Evolutionary conservation across 2,888 invertebrate genomes (phyloP).

Genomic region (Agrotis ipsilon): DNA sequence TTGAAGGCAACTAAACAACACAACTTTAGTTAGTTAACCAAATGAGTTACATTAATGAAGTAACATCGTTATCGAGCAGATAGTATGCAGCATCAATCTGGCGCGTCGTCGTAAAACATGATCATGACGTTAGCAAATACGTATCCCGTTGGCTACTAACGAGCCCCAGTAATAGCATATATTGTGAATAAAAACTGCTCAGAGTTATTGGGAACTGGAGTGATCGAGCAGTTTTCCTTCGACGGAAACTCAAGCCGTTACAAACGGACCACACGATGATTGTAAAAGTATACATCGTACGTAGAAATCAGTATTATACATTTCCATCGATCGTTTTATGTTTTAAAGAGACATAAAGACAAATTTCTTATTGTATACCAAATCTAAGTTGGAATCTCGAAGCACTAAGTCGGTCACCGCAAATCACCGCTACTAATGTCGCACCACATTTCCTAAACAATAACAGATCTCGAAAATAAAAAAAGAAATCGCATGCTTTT

Average conservation of each 20-base stretch:
- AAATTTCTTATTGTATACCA: conserved; percentile 44
- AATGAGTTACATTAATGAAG: conserved; percentile 54
- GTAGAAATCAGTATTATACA: conserved; percentile 33
- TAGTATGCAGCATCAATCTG: conserved; percentile 53
- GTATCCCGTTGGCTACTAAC: conserved; percentile 63
- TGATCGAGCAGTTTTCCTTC: conserved; percentile 43
- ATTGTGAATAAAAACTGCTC: conserved; percentile 57
- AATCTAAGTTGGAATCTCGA: conserved; percentile 36
- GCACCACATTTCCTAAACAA: conserved; percentile 55
- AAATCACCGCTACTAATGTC: conserved; percentile 60
- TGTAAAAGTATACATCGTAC: conserved; percentile 15
- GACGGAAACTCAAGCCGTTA: conserved; percentile 32
- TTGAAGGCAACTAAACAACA: not conserved
- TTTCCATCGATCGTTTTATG: conserved; percentile 31
- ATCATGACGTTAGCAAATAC: conserved; percentile 65
- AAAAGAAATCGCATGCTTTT: conserved; percentile 62
- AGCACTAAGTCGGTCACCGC: conserved; percentile 54
- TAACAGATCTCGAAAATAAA: conserved; percentile 55
- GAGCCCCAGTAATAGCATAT: conserved; percentile 55
- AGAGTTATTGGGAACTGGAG: conserved; percentile 53
- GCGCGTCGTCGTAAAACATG: conserved; percentile 56
- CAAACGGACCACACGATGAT: conserved; percentile 39
- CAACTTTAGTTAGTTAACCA: conserved; percentile 37
- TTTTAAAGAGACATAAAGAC: conserved; percentile 32
- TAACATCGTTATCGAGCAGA: conserved; percentile 33